Percentiles rank a stretch among this genome's conserved stretches.
Conservation (phyloP, 1,140 invertebrate species). For the Scaptodrosophila lebanonensis region DNA sequence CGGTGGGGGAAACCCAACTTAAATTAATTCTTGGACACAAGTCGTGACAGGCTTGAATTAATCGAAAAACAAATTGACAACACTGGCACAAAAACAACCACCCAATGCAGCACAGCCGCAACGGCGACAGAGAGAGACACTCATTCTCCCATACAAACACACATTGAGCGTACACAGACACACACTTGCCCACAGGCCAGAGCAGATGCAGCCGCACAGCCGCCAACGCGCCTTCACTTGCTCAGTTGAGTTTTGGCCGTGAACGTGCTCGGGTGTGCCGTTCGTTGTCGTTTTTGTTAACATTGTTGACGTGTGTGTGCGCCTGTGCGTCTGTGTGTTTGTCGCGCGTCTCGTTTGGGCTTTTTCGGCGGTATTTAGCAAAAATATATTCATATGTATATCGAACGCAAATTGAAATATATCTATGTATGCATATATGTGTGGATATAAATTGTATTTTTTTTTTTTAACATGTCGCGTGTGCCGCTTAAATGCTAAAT, state of each 20-base stretch:
- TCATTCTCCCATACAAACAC: conserved; percentile 2
- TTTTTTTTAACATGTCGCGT: too few species aligned
- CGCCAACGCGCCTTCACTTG: conserved; percentile 1
- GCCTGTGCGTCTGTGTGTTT: conserved; percentile 43
- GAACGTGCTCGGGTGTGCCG: conserved; percentile 37
- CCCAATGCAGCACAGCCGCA: conserved; percentile 24
- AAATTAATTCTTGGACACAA: too few species aligned
- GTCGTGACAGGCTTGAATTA: too few species aligned
- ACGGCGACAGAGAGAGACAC: conserved; percentile 17
- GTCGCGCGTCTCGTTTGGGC: conserved; percentile 20
- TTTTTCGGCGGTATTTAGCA: conserved; percentile 41
- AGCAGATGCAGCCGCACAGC: conserved; percentile 35
- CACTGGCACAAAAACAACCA: conserved; percentile 31
- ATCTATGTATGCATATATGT: conserved; percentile 6
- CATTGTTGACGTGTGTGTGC: conserved; percentile 36
- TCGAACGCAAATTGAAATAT: conserved; percentile 6
- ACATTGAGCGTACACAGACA: conserved; percentile 1
- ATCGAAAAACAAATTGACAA: too few species aligned
- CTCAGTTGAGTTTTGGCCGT: conserved; percentile 50
- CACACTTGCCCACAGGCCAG: conserved; percentile 7
- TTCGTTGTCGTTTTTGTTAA: neutral
- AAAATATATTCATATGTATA: conserved; percentile 23
- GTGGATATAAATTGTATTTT: neutral
- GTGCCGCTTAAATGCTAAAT: too few species aligned
- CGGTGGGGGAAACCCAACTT: too few species aligned